Evolutionary conservation across 30 jellyfish, hydroid and myxozoan species (phyloP), one percentile per base, ranked within the genome.

Genomic region (Calvadosia cruxmelitensis): DNA sequence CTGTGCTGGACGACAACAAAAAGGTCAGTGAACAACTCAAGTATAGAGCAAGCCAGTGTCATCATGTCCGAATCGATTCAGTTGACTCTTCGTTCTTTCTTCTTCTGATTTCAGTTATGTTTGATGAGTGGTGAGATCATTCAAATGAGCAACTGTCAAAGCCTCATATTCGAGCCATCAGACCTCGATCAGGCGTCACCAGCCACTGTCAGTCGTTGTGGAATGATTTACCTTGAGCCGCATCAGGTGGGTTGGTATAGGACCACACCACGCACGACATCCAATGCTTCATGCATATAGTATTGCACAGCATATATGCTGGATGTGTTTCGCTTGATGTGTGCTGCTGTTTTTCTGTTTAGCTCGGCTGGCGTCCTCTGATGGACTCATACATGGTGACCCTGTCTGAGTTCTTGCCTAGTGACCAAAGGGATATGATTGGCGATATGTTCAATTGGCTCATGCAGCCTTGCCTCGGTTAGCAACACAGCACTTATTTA

Each of bases 291-390:
- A n/a, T n/a, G n/a, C n/a, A n/a, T n/a, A n/a, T n/a, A n/a, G n/a
- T n/a, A n/a, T n/a, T n/a, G n/a, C n/a, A n/a, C n/a, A n/a, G n/a
- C n/a, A n/a, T n/a, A n/a, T n/a, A n/a, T n/a, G n/a, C n/a, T n/a
- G n/a, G n/a, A n/a, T n/a, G n/a, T n/a, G n/a, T n/a, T n/a, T n/a
- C n/a, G n/a, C n/a, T n/a, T n/a, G n/a, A n/a, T n/a, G n/a, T n/a
- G n/a, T n/a, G n/a, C n/a, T n/a, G n/a, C n/a, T n/a, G n/a, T n/a
- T n/a, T 63, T 66, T 71, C 10, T 63, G 12, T 49, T 3, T 23
- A 90, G 98, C 98, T 90, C 73, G 98, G 98, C 24, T 90, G 98
- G 98, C 74, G 76, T 27, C 98, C 98, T 0, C 69, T 90, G 0
- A 82, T 90, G 98, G 86, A 69, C 33, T 90, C 98, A 0, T 90